phyloP scores from a whole-genome alignment of 2,113 vertebrate genomes.

The Hemiscyllium ocellatum region DNA sequence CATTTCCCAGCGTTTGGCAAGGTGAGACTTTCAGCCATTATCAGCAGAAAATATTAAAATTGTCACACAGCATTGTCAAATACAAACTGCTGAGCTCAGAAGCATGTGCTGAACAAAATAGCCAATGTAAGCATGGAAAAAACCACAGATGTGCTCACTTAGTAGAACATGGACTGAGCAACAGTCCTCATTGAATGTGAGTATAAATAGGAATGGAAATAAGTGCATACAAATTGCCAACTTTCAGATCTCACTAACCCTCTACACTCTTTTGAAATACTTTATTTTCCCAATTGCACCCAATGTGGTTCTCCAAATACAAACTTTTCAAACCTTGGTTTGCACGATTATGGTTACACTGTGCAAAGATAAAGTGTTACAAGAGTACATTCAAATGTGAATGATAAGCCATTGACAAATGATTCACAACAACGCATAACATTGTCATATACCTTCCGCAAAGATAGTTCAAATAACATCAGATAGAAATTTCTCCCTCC shows the following conservation, averaged over 20 bases:
- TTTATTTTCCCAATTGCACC: neutral
- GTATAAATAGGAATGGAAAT: neutral
- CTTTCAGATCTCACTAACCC: neutral
- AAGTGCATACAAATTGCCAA: neutral
- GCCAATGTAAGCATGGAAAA: neutral
- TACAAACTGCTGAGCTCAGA: neutral
- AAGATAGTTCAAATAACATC: neutral
- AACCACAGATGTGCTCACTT: neutral
- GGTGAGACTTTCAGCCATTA: neutral
- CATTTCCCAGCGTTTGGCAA: neutral
- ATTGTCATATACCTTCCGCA: neutral
- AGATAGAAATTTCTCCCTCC: neutral
- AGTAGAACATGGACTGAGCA: neutral
- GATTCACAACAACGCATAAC: neutral
- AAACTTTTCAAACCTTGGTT: neutral
- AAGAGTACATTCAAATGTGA: neutral
- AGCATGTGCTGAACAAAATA: neutral
- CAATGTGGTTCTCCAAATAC: neutral
- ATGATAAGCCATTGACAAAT: neutral
- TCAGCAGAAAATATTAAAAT: neutral
- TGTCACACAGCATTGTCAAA: neutral
- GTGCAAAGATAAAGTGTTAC: neutral
- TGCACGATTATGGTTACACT: neutral
- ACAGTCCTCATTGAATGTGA: neutral
- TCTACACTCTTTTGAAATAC: neutral